Conservation (phyloP, 2,797 vertebrate species). For the Stomatorhinus walkeri region DNA sequence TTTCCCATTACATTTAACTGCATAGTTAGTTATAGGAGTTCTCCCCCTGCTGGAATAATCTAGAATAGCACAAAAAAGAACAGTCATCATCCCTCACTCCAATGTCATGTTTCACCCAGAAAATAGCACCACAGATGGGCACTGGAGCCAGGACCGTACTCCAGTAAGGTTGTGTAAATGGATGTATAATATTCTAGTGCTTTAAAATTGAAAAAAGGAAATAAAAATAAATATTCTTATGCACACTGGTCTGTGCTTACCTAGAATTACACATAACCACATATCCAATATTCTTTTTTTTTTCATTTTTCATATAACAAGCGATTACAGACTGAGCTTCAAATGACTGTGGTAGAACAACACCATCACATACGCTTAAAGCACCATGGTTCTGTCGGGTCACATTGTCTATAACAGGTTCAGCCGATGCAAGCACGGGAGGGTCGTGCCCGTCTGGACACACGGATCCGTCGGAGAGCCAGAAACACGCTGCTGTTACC, state of each 20-base stretch:
- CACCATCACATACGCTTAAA: not conserved
- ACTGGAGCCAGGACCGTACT: not conserved
- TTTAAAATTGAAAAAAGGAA: not conserved
- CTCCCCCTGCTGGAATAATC: not conserved
- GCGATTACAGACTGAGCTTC: not conserved
- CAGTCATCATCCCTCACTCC: not conserved
- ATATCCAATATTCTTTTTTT: not conserved
- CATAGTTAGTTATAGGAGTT: not conserved
- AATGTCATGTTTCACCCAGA: not conserved
- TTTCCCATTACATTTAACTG: not conserved
- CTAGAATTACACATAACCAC: not conserved
- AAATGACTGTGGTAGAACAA: not conserved
- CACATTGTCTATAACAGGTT: conserved; percentile 18
- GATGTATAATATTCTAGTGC: not conserved
- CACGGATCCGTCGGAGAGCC: conserved; percentile 40
- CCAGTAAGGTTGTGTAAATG: not conserved
- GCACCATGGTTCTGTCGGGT: not conserved
- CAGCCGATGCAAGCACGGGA: not conserved
- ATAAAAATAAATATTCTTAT: not conserved
- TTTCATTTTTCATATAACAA: not conserved
- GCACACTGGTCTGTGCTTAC: not conserved
- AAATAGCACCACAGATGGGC: not conserved
- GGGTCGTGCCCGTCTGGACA: conserved; percentile 28
- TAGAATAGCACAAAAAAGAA: not conserved
- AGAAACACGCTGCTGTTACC: conserved; percentile 52